These are phyloP conservation scores for Gymnobelideus leadbeateri DNA, from an alignment of 2,113 vertebrate genomes.

Conservation along the genomic window DNA sequence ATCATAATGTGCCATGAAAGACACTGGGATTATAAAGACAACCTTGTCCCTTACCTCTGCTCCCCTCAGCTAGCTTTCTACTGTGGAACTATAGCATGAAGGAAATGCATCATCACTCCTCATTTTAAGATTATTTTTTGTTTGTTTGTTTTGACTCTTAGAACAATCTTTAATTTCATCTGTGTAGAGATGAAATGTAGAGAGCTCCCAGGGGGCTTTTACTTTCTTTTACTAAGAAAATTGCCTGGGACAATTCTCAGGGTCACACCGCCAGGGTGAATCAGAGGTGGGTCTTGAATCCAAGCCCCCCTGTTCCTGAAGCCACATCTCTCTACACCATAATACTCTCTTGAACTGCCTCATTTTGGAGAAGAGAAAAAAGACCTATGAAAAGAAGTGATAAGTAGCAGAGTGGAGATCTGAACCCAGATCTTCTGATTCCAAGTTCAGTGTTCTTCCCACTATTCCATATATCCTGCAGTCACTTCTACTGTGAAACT, in stretches of 20 bases:
- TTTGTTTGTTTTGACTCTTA: background rate
- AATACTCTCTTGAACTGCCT: background rate
- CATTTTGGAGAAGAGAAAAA: background rate
- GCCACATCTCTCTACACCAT: background rate
- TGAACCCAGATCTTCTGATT: background rate
- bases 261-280: background rate
- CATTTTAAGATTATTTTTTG: background rate
- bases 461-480: background rate
- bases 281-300: background rate
- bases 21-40: background rate
- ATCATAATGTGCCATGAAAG: background rate
- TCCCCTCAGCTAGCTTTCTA: background rate
- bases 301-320: background rate
- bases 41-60: background rate
- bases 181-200: background rate
- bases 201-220: background rate
- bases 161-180: background rate
- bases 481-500: background rate
- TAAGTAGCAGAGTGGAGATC: background rate
- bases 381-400: background rate
- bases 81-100: background rate
- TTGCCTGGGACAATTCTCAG: background rate
- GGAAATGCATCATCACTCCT: background rate
- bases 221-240: background rate
- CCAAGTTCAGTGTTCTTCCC: background rate